Evolutionary conservation across 2,888 invertebrate genomes (phyloP).

Genomic region (Drosophila diplacantha): DNA sequence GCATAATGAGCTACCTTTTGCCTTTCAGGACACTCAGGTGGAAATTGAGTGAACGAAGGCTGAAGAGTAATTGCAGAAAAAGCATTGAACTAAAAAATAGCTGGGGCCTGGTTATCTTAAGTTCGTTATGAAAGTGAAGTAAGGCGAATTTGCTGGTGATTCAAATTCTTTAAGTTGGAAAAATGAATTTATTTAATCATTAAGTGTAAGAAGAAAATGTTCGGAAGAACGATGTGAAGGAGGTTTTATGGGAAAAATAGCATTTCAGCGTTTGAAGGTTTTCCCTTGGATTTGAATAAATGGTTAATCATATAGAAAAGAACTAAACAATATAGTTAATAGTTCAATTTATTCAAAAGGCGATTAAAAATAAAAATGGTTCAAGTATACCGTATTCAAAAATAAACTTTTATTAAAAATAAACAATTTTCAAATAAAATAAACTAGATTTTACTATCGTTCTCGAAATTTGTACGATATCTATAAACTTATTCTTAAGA

Average conservation of each 20-base stretch:
- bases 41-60: slow-evolving; percentile 52
- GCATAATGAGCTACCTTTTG: slow-evolving; percentile 69
- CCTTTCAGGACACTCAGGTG: slow-evolving; percentile 58
- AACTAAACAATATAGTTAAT: no score
- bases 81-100: slow-evolving; percentile 35
- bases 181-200: neutral
- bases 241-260: no score
- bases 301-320: no score
- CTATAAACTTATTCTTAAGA: neutral
- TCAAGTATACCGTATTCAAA: no score
- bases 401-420: no score
- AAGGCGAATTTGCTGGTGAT: neutral
- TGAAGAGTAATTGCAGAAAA: slow-evolving; percentile 18
- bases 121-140: slow-evolving; percentile 9
- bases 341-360: no score
- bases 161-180: neutral
- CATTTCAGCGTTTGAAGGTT: no score
- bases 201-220: neutral
- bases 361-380: no score
- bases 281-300: no score
- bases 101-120: slow-evolving; percentile 13
- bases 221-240: neutral
- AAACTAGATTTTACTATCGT: no score
- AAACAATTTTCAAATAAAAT: no score
- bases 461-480: neutral